phyloP scores from a whole-genome alignment of 2,888 invertebrate genomes.

The Cryptosula pallasiana region DNA sequence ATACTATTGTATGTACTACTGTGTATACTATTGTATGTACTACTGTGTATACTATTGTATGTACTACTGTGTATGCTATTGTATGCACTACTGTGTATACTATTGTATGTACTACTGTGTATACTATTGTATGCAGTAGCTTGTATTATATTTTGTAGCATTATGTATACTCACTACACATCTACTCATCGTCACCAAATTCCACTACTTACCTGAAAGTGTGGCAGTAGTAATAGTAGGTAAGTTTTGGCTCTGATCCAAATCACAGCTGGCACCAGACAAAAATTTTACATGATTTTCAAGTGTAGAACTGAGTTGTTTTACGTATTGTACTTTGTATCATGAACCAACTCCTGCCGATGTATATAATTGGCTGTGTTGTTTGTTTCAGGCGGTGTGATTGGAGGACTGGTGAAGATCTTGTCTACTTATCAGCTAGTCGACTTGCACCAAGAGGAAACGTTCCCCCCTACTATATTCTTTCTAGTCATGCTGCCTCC shows the following conservation, averaged over 20 bases:
- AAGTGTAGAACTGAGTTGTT: too few relatives aligned
- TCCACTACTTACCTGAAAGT: constrained; percentile 94
- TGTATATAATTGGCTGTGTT: neutral
- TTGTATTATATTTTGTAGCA: constrained; percentile 57
- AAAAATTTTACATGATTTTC: too few relatives aligned
- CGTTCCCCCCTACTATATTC: constrained; percentile 96
- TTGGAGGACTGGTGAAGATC: constrained; percentile 83
- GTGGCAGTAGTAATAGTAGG: constrained; percentile 88
- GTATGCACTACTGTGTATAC: too few relatives aligned
- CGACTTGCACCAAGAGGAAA: constrained; percentile 83
- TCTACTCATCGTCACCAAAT: constrained; percentile 86
- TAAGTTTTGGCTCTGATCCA: constrained; percentile 34
- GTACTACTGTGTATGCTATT: too few relatives aligned
- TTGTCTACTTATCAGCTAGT: constrained; percentile 59
- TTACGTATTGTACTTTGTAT: too few relatives aligned
- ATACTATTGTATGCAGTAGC: too few relatives aligned
- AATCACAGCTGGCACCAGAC: neutral
- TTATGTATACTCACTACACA: constrained; percentile 91
- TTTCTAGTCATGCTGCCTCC: constrained; percentile 93
- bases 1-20: too few relatives aligned
- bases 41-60: too few relatives aligned
- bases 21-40: too few relatives aligned
- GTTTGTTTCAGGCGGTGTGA: constrained; percentile 67
- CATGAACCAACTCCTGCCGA: too few relatives aligned
- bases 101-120: too few relatives aligned